Evolutionary conservation across 1,140 invertebrate species (phyloP), one percentile per base, ranked within the genome.

Genomic region (Trichomalopsis sarcophagae): DNA sequence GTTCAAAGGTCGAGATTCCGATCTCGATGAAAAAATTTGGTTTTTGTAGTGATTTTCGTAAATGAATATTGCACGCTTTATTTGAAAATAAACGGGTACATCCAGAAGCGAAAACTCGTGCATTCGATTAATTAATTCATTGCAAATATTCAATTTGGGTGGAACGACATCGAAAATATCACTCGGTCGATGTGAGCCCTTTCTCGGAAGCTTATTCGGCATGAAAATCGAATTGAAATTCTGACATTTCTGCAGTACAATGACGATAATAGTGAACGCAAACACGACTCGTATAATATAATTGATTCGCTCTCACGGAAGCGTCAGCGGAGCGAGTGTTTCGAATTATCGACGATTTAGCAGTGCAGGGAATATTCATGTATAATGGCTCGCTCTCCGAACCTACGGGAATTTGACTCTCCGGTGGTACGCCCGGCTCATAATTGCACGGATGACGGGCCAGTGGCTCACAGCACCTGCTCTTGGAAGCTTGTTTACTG

Each of bases 331-430:
- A 33, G 11, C 11, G 11, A 40, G 27, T 71, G 2, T 73, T 71
- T 66, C 77, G 62, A 40, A 81, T 30, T 33, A 73, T 73, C 68
- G 40, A 33, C 66, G 62, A n/a, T 68, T 80, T 40, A 68, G 6
- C 79, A 71, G 33, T 21, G 23, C 27, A 27, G 27, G 40, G 66
- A 81, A 69, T 81, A 71, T 47, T 47, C 33, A 44, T 50, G 23
- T 11, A 71, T 71, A 71, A 81, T 47, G 23, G 66, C 17, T 17
- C 6, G 66, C 17, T 17, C 6, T 6, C 9, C 36, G 23, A 50
- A 21, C 68, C 40, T 47, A 33, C 62, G 36, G 79, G 79, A 71
- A 81, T 71, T 81, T 9, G 17, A 62, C 17, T 68, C 21, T 81
- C 4, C 5, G 6, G 14, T 36, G 21, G 3, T 40, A 75, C 27